Evolutionary conservation across 1,140 invertebrate species (phyloP).

Genomic region (Lepidotrigona ventralis): DNA sequence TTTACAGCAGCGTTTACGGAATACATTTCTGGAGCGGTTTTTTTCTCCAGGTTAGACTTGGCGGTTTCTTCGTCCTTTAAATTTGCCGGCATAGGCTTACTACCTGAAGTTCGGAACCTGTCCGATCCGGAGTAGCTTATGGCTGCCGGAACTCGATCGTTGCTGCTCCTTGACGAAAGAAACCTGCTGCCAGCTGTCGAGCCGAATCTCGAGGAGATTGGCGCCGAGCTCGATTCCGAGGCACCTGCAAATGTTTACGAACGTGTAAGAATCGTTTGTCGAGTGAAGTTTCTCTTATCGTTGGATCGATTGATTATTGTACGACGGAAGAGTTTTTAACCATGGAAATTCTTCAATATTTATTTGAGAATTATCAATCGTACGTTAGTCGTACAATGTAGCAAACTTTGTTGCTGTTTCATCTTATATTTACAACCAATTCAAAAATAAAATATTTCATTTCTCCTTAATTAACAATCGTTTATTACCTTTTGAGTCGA

Average conservation of each 20-base stretch:
- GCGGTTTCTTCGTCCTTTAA: constrained; percentile 51
- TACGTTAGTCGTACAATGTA: too few species aligned
- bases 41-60: constrained; percentile 25
- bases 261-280: background rate
- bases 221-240: constrained; percentile 62
- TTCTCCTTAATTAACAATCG: too few species aligned
- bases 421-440: too few species aligned
- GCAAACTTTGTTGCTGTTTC: too few species aligned
- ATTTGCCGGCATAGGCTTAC: constrained; percentile 40
- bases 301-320: too few species aligned
- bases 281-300: background rate
- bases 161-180: constrained; percentile 52
- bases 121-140: constrained; percentile 58
- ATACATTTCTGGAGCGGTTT: constrained; percentile 21
- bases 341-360: too few species aligned
- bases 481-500: too few species aligned
- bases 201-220: constrained; percentile 58
- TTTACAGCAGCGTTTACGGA: background rate
- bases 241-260: constrained; percentile 44
- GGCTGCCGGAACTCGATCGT: constrained; percentile 54
- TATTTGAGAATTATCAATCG: too few species aligned
- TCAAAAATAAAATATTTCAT: too few species aligned
- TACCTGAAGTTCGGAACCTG: constrained; percentile 58
- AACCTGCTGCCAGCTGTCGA: constrained; percentile 52
- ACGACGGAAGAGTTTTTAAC: too few species aligned